Evolutionary conservation across 2,888 invertebrate species (phyloP).

Genomic region (Leptothorax acervorum): DNA sequence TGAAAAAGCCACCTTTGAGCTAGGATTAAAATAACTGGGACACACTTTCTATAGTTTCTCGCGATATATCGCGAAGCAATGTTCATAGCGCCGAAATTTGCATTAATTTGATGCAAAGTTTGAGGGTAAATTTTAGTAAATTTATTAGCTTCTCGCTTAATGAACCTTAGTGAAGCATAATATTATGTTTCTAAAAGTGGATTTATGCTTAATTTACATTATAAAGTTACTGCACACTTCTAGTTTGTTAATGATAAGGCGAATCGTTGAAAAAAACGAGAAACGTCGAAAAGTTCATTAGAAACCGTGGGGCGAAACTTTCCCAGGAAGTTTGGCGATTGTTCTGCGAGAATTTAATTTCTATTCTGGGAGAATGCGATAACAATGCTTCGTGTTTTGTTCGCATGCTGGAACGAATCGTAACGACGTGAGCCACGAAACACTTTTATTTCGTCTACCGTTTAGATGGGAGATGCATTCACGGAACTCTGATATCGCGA

Average conservation of each 20-base stretch:
- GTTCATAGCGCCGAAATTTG: background rate
- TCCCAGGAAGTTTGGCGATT: constrained; percentile 51
- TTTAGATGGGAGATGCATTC: background rate
- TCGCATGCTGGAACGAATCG: constrained; percentile 55
- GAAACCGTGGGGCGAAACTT: constrained; percentile 54
- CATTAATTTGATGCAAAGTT: background rate
- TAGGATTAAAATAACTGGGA: background rate
- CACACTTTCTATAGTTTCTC: background rate
- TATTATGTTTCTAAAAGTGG: background rate
- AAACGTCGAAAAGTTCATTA: constrained; percentile 48
- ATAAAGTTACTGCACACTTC: background rate
- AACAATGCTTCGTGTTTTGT: constrained; percentile 58
- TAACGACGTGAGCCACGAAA: constrained; percentile 16
- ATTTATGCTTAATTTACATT: background rate
- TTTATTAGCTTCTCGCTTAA: background rate
- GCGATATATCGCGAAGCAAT: background rate
- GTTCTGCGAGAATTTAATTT: constrained; percentile 68
- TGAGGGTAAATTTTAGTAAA: background rate
- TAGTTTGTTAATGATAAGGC: background rate
- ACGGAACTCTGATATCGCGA: constrained; percentile 2
- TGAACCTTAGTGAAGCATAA: background rate
- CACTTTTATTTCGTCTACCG: constrained; percentile 19
- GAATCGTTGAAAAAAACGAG: background rate
- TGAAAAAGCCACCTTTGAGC: too few species aligned
- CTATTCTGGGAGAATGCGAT: constrained; percentile 43